Evolutionary conservation across 2,888 invertebrate genomes (phyloP), one percentile per base, ranked within the genome.

Genomic region (Drosophila emarginata): DNA sequence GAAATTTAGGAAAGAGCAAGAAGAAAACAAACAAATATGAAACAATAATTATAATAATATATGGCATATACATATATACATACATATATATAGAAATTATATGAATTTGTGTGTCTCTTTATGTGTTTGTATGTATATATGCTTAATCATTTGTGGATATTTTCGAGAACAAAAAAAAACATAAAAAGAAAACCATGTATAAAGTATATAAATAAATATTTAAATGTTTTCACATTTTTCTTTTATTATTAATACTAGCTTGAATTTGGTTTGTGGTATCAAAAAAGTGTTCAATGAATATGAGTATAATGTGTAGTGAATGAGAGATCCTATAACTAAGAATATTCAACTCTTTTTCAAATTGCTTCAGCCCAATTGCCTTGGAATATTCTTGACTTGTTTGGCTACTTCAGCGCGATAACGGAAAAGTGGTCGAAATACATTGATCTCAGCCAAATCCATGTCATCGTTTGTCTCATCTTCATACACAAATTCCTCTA

Each of bases 351-450:
- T 32, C 1, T 14, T 7, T 7, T 11, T 4, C 28, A 5, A 28
- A 5, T 28, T 6, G 9, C 18, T 40, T 77, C 39, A 84, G 12
- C 87, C 85, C 67, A 79, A 74, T 45, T 78, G 79, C 40, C 72
- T 79, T 15, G 39, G 60, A 2, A 67, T 66, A 60, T 67, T 81
- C 45, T 78, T 75, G 7, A 79, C 80, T 53, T 80, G 79, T 57
- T 87, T 87, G 15, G 89, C 78, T 66, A 87, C 77, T 23, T 89
- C 85, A 2, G 87, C 84, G 4, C 91, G 89, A 76, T 91, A 91
- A 2, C 91, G 89, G 65, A 91, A 91, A 0, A 91, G 74, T 12
- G 91, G 91, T 2, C 91, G 84, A 72, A 91, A 91, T 0, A 91
- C 79, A 72, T 91, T 91, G 0, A 91, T 83, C 72, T 91, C 91